Conservation (phyloP, 2,113 vertebrate species). For the Furnarius figulus region DNA sequence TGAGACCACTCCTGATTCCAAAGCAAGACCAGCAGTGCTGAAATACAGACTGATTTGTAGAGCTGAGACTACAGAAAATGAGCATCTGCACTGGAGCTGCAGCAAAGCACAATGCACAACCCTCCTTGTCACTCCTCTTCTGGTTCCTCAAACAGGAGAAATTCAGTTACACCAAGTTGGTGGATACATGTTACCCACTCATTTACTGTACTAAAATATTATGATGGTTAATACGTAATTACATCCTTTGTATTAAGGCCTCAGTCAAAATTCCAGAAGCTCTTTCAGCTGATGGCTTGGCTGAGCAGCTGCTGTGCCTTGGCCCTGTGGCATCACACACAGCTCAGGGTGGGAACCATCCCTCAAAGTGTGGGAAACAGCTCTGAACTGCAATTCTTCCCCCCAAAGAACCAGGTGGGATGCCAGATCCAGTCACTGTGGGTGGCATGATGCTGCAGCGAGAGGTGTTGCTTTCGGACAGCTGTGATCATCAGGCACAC, state of each 20-base stretch:
- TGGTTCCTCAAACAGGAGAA: neutral
- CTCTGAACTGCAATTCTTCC: neutral
- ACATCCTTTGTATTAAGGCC: neutral
- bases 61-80: neutral
- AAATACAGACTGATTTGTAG: neutral
- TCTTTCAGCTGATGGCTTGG: neutral
- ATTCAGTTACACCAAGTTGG: neutral
- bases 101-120: neutral
- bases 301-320: neutral
- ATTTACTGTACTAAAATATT: neutral
- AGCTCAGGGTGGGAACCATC: neutral
- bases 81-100: neutral
- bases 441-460: too few species aligned
- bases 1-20: neutral
- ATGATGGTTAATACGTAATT: neutral
- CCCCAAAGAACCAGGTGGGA: neutral
- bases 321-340: rapidly evolving
- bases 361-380: rapidly evolving
- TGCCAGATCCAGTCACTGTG: neutral
- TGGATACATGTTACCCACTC: neutral
- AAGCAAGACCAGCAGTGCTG: neutral
- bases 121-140: neutral
- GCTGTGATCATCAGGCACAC: neutral
- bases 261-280: neutral
- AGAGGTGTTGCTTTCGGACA: too few species aligned